Percentiles rank a stretch among this genome's conserved stretches.
phyloP scores from a whole-genome alignment of 1,140 invertebrate genomes.

The Aricia agestis region DNA sequence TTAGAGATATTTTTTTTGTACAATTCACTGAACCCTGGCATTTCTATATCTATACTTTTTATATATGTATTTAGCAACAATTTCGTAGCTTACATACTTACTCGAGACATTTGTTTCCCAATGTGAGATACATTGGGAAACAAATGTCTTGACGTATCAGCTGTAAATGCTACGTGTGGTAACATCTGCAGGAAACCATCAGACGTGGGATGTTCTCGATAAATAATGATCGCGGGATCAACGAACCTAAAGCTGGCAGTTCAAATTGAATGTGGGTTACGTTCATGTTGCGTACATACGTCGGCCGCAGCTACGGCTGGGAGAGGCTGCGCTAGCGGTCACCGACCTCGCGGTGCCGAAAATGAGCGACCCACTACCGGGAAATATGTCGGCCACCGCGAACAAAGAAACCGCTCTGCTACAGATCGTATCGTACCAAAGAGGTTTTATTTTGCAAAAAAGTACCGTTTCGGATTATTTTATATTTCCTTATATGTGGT shows the following conservation, averaged over 20 bases:
- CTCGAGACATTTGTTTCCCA: too few relatives aligned
- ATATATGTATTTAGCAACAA: too few relatives aligned
- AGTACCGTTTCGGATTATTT: conserved; percentile 7
- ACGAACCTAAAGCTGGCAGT: conserved; percentile 71
- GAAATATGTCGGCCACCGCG: conserved; percentile 61
- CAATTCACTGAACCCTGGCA: too few relatives aligned
- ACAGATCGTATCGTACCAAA: conserved; percentile 13
- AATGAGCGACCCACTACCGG: conserved; percentile 67
- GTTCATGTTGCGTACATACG: conserved; percentile 69
- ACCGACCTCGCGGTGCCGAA: conserved; percentile 62
- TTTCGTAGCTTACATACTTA: too few relatives aligned
- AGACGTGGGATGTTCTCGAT: conserved; percentile 64
- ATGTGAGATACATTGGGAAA: neutral
- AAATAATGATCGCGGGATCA: conserved; percentile 61
- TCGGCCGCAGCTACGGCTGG: conserved; percentile 65
- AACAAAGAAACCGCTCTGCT: conserved; percentile 58
- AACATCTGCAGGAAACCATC: conserved; percentile 50
- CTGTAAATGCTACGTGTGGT: neutral
- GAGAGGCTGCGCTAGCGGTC: conserved; percentile 54
- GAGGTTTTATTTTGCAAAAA: conserved; percentile 11
- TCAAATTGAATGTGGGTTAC: conserved; percentile 75
- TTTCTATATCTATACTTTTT: too few relatives aligned
- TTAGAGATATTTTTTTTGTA: too few relatives aligned
- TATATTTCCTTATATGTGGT: neutral
- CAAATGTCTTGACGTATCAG: neutral